phyloP scores from a whole-genome alignment of 92 coral and sea anemone species.

The Micromussa lordhowensis region DNA sequence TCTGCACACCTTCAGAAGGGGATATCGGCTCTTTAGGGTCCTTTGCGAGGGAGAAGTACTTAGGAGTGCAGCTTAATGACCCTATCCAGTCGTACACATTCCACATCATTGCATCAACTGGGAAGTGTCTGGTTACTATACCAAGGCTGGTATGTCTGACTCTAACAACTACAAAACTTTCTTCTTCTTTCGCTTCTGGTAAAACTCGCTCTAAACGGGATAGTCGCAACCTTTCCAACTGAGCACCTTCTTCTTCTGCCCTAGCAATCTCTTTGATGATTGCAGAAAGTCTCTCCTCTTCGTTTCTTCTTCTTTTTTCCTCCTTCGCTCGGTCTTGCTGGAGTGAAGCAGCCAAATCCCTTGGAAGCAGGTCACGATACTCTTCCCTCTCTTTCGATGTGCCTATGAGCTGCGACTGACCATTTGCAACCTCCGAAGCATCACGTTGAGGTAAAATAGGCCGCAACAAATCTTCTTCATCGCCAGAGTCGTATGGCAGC shows the following conservation, averaged over 20 bases:
- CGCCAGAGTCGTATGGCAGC: neutral
- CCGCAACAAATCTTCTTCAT: slow-evolving; percentile 7
- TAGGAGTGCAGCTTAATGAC: neutral
- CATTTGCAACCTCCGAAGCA: neutral
- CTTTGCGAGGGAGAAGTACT: slow-evolving; percentile 5
- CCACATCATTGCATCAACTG: slow-evolving; percentile 11
- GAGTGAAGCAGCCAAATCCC: too few relatives aligned
- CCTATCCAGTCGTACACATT: slow-evolving; percentile 32
- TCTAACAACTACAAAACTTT: neutral
- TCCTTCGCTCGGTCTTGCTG: neutral
- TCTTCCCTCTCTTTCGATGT: slow-evolving; percentile 14
- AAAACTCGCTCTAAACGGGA: neutral
- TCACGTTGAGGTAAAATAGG: neutral
- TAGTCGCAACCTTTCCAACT: neutral
- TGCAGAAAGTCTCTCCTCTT: slow-evolving; percentile 5
- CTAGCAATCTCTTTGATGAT: neutral
- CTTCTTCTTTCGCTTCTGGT: neutral
- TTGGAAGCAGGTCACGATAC: neutral
- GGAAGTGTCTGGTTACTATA: slow-evolving; percentile 6
- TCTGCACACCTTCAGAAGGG: slow-evolving; percentile 15
- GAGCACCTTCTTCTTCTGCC: neutral
- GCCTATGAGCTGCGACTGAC: neutral
- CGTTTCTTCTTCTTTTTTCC: neutral
- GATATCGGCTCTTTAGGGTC: neutral
- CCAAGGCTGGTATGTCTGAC: neutral